These are phyloP conservation scores for Pardosa pseudoannulata DNA, from an alignment of 2,888 invertebrate species.

Conservation along the genomic window DNA sequence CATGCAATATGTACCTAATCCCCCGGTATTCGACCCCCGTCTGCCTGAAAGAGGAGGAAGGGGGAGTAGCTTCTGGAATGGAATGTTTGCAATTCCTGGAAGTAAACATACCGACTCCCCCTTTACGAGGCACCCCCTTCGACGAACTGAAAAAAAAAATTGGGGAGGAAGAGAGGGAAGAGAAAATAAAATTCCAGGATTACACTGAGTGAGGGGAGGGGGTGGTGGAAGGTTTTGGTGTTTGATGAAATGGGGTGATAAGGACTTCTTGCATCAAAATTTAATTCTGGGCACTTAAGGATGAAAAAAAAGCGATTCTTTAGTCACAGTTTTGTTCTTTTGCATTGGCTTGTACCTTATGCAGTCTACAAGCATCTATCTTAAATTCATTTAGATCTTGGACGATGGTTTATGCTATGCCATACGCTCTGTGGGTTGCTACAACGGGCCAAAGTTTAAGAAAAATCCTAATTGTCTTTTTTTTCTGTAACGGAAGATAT, in stretches of 20 bases:
- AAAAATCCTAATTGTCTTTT: too few relatives aligned
- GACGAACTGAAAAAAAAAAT: not conserved
- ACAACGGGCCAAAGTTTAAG: too few relatives aligned
- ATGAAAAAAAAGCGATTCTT: too few relatives aligned
- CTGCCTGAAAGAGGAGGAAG: conserved; percentile 25
- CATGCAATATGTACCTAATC: not conserved
- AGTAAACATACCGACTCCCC: conserved; percentile 42
- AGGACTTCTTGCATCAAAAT: not conserved
- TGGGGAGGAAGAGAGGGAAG: not conserved
- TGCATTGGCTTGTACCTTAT: too few relatives aligned
- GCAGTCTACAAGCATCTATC: too few relatives aligned
- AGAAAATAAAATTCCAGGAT: conserved; percentile 1
- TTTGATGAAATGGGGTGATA: too few relatives aligned
- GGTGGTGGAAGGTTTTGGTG: too few relatives aligned
- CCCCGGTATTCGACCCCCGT: not conserved
- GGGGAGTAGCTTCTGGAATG: not conserved
- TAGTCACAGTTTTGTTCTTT: too few relatives aligned
- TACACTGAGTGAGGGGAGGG: not conserved
- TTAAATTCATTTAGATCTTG: too few relatives aligned
- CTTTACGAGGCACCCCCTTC: not conserved
- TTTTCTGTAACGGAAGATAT: too few relatives aligned
- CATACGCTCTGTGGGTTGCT: too few relatives aligned
- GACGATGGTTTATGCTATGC: too few relatives aligned
- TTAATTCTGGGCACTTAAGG: not conserved
- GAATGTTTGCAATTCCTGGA: conserved; percentile 59